Conservation (phyloP, 2,113 vertebrate genomes). For the Ammodytes dubius region DNA sequence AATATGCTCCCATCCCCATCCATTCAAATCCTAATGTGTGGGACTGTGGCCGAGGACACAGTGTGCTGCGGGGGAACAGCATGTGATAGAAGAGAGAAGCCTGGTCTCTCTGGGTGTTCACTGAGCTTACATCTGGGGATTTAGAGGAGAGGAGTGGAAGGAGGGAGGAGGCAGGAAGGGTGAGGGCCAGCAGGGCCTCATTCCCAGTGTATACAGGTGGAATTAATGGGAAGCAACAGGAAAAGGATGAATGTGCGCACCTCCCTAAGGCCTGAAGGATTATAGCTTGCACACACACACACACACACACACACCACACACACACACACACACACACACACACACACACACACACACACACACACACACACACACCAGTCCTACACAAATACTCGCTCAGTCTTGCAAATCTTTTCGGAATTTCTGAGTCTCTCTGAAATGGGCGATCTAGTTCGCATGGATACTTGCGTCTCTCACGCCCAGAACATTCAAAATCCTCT, state of each 20-base stretch:
- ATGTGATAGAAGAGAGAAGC: constrained; percentile 47
- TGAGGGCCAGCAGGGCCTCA: constrained; percentile 71
- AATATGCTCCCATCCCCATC: constrained; percentile 52
- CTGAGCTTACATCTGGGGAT: constrained; percentile 70
- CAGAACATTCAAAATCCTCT: constrained; percentile 7
- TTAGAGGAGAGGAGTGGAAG: constrained; percentile 63
- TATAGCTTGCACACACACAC: constrained; percentile 57
- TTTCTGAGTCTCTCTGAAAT: constrained; percentile 9
- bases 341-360: constrained; percentile 50
- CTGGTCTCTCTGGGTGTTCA: constrained; percentile 65
- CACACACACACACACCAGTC: constrained; percentile 30
- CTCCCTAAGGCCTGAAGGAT: constrained; percentile 70
- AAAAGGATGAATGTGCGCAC: constrained; percentile 72
- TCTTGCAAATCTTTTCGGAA: constrained; percentile 10
- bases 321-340: constrained; percentile 41
- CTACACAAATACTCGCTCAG: constrained; percentile 31
- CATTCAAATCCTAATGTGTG: constrained; percentile 53
- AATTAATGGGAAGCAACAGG: constrained; percentile 81
- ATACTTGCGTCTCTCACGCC: constrained; percentile 16
- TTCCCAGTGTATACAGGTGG: constrained; percentile 81
- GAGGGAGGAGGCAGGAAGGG: constrained; percentile 69
- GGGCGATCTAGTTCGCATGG: background rate
- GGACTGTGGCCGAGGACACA: constrained; percentile 50
- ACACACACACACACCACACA: constrained; percentile 31
- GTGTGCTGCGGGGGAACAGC: constrained; percentile 35